Evolutionary conservation across 2,113 vertebrate species (phyloP).

Genomic region (Varanus salvator): DNA sequence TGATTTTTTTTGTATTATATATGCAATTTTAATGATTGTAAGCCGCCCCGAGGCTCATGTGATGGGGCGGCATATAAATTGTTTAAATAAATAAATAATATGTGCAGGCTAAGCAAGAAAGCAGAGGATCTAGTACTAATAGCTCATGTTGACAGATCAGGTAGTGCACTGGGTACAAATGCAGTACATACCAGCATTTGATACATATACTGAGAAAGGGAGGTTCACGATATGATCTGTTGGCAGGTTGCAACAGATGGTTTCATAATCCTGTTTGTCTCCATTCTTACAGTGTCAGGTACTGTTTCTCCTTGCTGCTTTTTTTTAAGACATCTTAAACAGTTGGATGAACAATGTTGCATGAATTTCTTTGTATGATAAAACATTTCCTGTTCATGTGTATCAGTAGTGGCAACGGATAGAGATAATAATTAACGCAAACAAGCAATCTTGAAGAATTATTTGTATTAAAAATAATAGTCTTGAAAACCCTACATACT

Average conservation of each 20-base stretch:
- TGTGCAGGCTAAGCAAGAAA: neutral
- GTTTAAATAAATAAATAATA: too few relatives aligned
- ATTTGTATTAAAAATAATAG: neutral
- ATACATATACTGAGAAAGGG: conserved; percentile 14
- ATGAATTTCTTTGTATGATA: neutral
- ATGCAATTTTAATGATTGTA: too few relatives aligned
- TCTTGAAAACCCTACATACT: neutral
- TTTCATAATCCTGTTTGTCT: conserved; percentile 36
- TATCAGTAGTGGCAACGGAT: neutral
- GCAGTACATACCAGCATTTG: conserved; percentile 25
- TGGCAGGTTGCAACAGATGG: conserved; percentile 31
- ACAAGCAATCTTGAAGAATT: neutral
- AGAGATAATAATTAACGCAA: neutral
- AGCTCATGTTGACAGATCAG: neutral
- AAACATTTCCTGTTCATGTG: neutral
- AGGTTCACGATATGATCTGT: conserved; percentile 10
- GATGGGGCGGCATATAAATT: too few relatives aligned
- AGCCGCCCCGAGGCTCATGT: too few relatives aligned
- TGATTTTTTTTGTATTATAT: too few relatives aligned
- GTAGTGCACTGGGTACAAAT: neutral
- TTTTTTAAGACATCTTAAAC: neutral
- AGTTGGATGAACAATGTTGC: neutral
- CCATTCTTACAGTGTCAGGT: neutral
- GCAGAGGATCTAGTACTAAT: conserved; percentile 5
- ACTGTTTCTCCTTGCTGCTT: neutral